A percentile compares a stretch with the other conserved stretches of the same genome.
Evolutionary conservation across 2,888 invertebrate species (phyloP).

Genomic region (Nipponacmea schrenckii): DNA sequence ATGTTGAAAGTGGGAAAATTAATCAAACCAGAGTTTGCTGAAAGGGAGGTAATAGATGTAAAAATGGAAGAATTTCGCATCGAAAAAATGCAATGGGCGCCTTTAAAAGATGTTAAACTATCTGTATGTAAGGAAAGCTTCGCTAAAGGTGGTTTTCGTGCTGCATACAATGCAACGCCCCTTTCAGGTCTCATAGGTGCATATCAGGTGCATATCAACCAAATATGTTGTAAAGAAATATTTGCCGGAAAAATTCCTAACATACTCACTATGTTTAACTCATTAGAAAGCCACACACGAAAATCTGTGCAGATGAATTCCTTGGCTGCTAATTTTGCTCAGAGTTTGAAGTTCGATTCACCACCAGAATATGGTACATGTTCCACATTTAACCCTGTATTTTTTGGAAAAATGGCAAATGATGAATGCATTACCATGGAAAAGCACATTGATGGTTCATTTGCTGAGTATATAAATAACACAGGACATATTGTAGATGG

Average conservation of each 20-base stretch:
- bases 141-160: background rate
- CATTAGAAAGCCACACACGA: background rate
- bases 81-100: background rate
- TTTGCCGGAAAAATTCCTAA: background rate
- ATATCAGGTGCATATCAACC: too few species aligned
- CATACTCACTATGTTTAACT: background rate
- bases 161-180: background rate
- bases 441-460: background rate
- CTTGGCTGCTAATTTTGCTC: background rate
- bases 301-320: background rate
- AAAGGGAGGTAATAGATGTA: background rate
- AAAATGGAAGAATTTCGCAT: background rate
- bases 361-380: background rate
- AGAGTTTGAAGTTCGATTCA: background rate
- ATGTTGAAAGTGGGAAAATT: background rate
- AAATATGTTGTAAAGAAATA: background rate
- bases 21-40: background rate
- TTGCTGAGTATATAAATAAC: background rate
- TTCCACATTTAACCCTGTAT: background rate
- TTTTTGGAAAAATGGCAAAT: background rate
- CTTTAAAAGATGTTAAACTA: background rate
- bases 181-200: background rate
- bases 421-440: background rate
- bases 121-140: background rate
- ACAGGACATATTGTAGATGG: too few species aligned